Conservation (phyloP, 1,140 invertebrate species). For the Trichonephila inaurata region DNA sequence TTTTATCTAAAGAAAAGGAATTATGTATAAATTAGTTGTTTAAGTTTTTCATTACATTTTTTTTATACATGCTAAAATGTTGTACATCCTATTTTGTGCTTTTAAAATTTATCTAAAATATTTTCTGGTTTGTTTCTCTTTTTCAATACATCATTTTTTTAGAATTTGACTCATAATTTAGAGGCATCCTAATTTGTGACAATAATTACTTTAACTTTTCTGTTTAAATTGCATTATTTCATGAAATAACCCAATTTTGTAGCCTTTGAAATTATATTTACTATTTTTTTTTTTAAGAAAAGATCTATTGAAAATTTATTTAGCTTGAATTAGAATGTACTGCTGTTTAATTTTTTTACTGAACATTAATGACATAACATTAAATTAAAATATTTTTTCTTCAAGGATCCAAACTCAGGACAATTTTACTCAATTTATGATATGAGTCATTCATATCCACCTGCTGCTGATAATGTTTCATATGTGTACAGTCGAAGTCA, state of each 20-base stretch:
- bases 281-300: background rate
- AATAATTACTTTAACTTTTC: too few species aligned
- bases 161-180: background rate
- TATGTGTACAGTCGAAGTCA: conserved; percentile 51
- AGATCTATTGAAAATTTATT: background rate
- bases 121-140: too few species aligned
- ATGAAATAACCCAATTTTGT: background rate
- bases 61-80: too few species aligned
- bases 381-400: background rate
- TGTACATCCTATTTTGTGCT: too few species aligned
- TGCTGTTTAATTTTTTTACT: too few species aligned
- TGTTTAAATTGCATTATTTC: background rate
- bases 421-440: conserved; percentile 66
- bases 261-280: too few species aligned
- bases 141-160: background rate
- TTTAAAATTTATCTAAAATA: too few species aligned
- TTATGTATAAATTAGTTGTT: too few species aligned
- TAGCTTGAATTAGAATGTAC: background rate
- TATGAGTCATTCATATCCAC: conserved; percentile 73
- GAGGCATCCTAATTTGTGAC: too few species aligned
- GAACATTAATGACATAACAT: background rate
- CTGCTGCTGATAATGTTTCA: conserved; percentile 43
- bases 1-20: too few species aligned
- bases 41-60: too few species aligned
- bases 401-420: conserved; percentile 59